Evolutionary conservation across 2,113 vertebrate species (phyloP).

Genomic region (Corythornis madagascariensis): DNA sequence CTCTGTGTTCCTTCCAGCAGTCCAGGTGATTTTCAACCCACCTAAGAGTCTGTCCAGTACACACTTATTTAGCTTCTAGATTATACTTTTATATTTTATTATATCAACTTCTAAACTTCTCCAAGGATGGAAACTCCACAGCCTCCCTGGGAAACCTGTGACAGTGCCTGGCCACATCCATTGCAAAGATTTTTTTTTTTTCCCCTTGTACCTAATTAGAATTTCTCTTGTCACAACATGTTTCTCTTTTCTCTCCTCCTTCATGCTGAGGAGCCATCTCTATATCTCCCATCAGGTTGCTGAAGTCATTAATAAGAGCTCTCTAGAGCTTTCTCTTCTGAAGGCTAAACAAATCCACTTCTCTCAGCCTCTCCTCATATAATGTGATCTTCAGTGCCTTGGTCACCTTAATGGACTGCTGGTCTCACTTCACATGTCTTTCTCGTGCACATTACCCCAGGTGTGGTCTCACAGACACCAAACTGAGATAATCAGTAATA

Average conservation of each 20-base stretch:
- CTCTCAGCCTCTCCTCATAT: background rate
- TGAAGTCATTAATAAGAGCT: background rate
- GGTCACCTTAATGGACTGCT: background rate
- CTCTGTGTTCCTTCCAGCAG: background rate
- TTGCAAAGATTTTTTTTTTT: background rate
- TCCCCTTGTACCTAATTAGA: background rate
- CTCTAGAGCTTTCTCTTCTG: background rate
- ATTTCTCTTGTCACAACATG: background rate
- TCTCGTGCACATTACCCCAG: background rate
- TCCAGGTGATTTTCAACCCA: background rate
- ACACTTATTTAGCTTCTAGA: background rate
- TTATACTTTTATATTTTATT: background rate
- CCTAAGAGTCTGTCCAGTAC: background rate
- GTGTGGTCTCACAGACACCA: background rate
- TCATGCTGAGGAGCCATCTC: background rate
- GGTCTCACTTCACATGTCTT: background rate
- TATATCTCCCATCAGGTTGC: background rate
- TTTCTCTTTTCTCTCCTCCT: background rate
- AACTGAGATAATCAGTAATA: background rate
- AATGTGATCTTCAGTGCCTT: background rate
- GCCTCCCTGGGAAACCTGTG: no score
- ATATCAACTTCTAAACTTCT: background rate
- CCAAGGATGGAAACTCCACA: background rate
- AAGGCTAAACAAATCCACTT: background rate
- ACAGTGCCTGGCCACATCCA: background rate